Evolutionary conservation across 2,888 invertebrate species (phyloP), one percentile per base, ranked within the genome.

Genomic region (Tribolium freemani): DNA sequence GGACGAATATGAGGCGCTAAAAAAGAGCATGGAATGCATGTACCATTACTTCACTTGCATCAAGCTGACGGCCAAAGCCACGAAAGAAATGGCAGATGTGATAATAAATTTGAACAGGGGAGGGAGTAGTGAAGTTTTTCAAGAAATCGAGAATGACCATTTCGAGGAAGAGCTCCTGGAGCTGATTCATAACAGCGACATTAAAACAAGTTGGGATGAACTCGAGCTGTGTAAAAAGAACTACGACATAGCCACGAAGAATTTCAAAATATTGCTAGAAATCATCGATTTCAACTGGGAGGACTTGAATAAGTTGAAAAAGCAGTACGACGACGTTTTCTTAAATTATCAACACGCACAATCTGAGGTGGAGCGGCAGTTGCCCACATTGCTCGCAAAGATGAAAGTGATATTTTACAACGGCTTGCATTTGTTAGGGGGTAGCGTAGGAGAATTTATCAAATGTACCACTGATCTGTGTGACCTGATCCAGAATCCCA

Each of bases 221-320:
- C 78, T 79, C 70, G 79, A 80, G 53, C 72, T 74, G 44, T 75
- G 77, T 13, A 77, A 79, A 38, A 75, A 72, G 68, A 83, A 86
- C 73, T 85, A 81, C 72, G 80, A 81, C 48, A 79, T 83, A 67
- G 86, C 84, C 0, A 74, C 83, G 30, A 82, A 83, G 66, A 86
- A 86, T 76, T 84, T 85, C 72, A 83, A 83, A 73, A 80, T 84
- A 58, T 81, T 85, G 30, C 71, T 86, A 48, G 83, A 85, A 77
- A 82, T 83, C 50, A 80, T 84, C 72, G 83, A 81, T 73, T 78
- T 84, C 46, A 80, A 78, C 58, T 74, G 78, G 21, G 74, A 74
- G 21, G 83, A 84, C 20, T 68, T 86, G 68, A 76, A 78, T 11
- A 83, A 82, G 73, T 75, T 85, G 30, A 80, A 82, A 71, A 77